Evolutionary conservation across 2,888 invertebrate genomes (phyloP).

Genomic region (Drosophila fungiperda): DNA sequence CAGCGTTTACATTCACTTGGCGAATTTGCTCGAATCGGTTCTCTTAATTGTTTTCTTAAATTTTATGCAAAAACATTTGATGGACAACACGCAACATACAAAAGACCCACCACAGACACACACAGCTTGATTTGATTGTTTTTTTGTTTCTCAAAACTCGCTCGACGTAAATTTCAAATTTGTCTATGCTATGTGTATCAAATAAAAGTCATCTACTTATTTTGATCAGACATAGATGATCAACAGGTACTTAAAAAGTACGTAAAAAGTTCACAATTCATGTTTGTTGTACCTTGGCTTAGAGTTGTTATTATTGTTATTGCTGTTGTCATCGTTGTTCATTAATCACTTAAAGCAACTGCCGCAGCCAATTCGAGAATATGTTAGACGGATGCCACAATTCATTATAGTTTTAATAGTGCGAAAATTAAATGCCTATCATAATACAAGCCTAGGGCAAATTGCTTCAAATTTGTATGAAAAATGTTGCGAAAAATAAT

Average conservation of each 20-base stretch:
- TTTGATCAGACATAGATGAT: slow-evolving; percentile 13
- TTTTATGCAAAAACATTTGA: slow-evolving; percentile 79
- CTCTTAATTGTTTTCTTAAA: slow-evolving; percentile 81
- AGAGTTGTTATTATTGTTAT: slow-evolving; percentile 38
- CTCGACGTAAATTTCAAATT: slow-evolving; percentile 46
- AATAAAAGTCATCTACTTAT: slow-evolving; percentile 37
- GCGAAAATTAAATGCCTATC: slow-evolving; percentile 57
- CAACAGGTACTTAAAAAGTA: slow-evolving; percentile 29
- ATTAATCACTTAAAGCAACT: slow-evolving; percentile 72
- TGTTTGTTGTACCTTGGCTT: slow-evolving; percentile 26
- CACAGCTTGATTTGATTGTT: slow-evolving; percentile 14
- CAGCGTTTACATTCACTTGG: slow-evolving; percentile 65
- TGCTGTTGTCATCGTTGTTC: slow-evolving; percentile 46
- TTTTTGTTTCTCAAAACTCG: slow-evolving; percentile 39
- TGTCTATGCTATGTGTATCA: slow-evolving; percentile 53
- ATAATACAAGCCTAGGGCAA: background rate
- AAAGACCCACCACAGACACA: slow-evolving; percentile 1
- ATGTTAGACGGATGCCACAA: slow-evolving; percentile 47
- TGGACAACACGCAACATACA: slow-evolving; percentile 65
- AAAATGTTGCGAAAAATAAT: background rate
- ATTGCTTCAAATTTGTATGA: background rate
- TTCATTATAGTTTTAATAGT: slow-evolving; percentile 52
- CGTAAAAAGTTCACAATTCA: slow-evolving; percentile 27
- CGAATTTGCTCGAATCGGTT: slow-evolving; percentile 68
- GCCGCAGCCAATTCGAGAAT: slow-evolving; percentile 34